Conservation (phyloP, 2,113 vertebrate species). For the Cichladusa arquata region DNA sequence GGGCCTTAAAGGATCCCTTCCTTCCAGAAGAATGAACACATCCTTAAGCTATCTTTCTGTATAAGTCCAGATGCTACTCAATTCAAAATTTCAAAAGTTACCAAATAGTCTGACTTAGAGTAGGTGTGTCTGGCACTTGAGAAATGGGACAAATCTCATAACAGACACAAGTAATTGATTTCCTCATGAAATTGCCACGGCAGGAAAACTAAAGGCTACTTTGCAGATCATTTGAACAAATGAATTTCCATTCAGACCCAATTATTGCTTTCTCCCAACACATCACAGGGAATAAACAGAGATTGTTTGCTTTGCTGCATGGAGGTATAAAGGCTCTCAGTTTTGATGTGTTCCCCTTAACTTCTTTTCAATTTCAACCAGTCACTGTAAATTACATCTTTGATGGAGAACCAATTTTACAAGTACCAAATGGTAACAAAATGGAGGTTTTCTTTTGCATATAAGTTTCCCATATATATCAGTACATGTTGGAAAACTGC, state of each 20-base stretch:
- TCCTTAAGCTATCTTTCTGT: neutral
- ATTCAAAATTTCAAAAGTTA: neutral
- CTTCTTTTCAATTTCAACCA: neutral
- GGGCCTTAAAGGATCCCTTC: neutral
- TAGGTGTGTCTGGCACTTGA: neutral
- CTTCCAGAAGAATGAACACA: neutral
- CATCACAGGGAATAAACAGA: neutral
- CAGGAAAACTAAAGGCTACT: neutral
- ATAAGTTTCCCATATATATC: neutral
- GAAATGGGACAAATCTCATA: neutral
- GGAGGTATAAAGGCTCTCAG: neutral
- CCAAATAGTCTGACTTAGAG: neutral
- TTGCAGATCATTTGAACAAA: neutral
- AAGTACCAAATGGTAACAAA: neutral
- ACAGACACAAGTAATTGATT: neutral
- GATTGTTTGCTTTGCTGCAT: neutral
- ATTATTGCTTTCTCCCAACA: neutral
- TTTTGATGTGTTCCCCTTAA: neutral
- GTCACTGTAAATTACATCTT: neutral
- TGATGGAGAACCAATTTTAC: neutral
- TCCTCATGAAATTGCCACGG: neutral
- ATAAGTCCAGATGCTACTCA: neutral
- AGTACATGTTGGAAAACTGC: neutral
- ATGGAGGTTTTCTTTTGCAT: fast-evolving
- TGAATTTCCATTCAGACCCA: neutral